phyloP scores from a whole-genome alignment of 1,140 invertebrate genomes.

The Sipha flava region DNA sequence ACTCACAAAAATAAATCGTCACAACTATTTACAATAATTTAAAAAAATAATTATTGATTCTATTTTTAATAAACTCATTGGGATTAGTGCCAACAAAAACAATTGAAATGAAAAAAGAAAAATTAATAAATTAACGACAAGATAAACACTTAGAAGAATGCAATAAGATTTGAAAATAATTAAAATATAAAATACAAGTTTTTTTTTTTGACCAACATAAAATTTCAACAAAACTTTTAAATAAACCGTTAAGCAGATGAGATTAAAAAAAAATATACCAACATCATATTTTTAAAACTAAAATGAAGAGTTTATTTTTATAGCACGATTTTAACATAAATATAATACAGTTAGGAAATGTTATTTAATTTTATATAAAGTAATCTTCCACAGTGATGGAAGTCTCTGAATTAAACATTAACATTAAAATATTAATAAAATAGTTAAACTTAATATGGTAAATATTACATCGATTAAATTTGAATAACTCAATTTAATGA shows the following conservation, averaged over 20 bases:
- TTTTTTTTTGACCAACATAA: neutral
- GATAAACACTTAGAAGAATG: neutral
- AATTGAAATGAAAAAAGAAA: neutral
- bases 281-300: neutral
- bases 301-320: neutral
- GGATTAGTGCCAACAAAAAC: neutral
- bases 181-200: neutral
- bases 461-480: neutral
- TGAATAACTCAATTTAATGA: neutral
- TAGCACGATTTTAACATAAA: neutral
- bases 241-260: neutral
- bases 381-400: neutral
- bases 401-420: neutral
- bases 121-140: neutral
- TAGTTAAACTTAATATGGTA: neutral
- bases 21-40: neutral
- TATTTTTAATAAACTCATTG: neutral
- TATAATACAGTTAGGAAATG: neutral
- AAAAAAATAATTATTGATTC: neutral
- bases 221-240: neutral
- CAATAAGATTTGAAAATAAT: neutral
- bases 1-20: neutral
- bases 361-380: neutral
- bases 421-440: neutral
- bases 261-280: neutral